Base-by-base conservation (phyloP, 2,113 vertebrate species). In the Microcebus ravelobensis region DNA sequence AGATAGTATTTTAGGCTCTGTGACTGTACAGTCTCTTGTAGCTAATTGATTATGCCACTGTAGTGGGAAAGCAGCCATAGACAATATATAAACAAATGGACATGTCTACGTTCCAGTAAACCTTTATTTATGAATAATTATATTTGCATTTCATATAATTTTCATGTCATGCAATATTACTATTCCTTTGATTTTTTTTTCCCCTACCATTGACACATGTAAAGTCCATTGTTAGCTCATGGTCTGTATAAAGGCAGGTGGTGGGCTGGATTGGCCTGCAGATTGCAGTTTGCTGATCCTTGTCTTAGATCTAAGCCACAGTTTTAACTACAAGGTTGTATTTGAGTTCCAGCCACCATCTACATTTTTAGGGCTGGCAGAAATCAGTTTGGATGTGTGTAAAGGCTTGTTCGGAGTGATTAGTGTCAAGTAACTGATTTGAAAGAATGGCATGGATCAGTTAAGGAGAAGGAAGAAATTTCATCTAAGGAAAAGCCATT, bases 111-210 rank as follows among this genome's bases (percentile, higher is more conserved):
- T 74, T 67, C 25, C n/a, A 42, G 8, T 27, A 68, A 93, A 61
- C 12, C 18, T 89, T 77, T 50, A 67, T 45, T 84, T 94, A 50
- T 71, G 73, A 36, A 65, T 61, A 74, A 21, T 82, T 8, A 21
- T 59, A 77, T 68, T 73, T 94, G 39, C 86, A 84, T 94, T 92
- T 88, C 45, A n/a, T 74, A 34, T 85, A 59, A 15, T 85, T 90
- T 88, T 91, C 36, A 48, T 61, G 13, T 76, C 76, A 96, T 27
- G n/a, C 45, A 83, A 42, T 85, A 45, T 83, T 87, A 92, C 21
- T n/a, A 91, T 91, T 90, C 34, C 57, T 92, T 85, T 65, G 25
- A 59, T 45, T 94, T 57, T 1, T 1, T 65, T 10, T 11, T 1
- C 2, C 25, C 20, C 8, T 39, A 12, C 21, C 17, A 67, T 80